Evolutionary conservation across 2,888 invertebrate genomes (phyloP).

Genomic region (Molorchus minor): DNA sequence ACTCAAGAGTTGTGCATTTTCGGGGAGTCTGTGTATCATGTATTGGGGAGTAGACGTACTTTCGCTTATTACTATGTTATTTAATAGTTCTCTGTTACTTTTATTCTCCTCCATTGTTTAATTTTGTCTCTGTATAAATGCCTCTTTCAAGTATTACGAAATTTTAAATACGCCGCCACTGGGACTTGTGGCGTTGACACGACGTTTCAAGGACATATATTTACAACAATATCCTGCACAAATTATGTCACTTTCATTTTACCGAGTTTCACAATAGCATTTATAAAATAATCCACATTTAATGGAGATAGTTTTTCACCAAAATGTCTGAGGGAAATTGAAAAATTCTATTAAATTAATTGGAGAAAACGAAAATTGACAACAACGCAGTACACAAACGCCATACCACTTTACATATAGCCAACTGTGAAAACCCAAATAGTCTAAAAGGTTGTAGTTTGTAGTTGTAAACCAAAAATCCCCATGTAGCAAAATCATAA

Average conservation of each 20-base stretch:
- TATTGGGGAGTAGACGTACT: slow-evolving; percentile 57
- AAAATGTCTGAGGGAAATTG: slow-evolving; percentile 21
- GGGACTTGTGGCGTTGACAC: slow-evolving; percentile 54
- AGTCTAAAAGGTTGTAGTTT: too few relatives aligned
- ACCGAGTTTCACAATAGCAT: slow-evolving; percentile 9
- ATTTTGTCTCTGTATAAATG: not conserved
- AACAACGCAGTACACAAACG: slow-evolving; percentile 58
- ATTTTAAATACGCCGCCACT: slow-evolving; percentile 52
- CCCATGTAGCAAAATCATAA: too few relatives aligned
- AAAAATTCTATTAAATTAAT: slow-evolving; percentile 44
- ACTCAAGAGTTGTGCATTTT: slow-evolving; percentile 59
- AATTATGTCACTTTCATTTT: not conserved
- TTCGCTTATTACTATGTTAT: slow-evolving; percentile 57
- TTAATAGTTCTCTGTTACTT: slow-evolving; percentile 52
- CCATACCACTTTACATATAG: slow-evolving; percentile 33
- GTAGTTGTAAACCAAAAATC: too few relatives aligned
- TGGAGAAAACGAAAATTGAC: slow-evolving; percentile 61
- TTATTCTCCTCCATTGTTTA: slow-evolving; percentile 51
- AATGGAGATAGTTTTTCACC: slow-evolving; percentile 5
- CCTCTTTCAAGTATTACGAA: slow-evolving; percentile 25
- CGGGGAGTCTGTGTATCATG: slow-evolving; percentile 60
- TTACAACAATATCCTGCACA: slow-evolving; percentile 36
- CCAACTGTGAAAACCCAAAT: not conserved
- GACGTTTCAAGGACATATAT: slow-evolving; percentile 60
- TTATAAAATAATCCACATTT: slow-evolving; percentile 1